These are phyloP conservation scores for Cheirogaleus medius DNA, from an alignment of 2,113 vertebrate species.

Conservation along the genomic window DNA sequence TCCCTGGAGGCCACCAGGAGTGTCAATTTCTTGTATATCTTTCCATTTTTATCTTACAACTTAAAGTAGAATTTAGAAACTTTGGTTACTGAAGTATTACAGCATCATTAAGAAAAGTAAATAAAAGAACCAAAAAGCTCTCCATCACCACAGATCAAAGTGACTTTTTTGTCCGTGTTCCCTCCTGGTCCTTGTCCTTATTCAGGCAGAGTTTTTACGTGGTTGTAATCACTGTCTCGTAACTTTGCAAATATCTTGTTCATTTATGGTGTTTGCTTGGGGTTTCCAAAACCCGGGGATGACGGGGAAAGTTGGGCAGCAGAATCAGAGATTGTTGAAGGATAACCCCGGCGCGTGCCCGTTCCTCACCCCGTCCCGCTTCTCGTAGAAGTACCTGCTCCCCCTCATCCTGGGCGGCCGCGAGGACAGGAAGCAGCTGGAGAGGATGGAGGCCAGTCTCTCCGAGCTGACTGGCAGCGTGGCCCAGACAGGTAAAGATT, in stretches of 20 bases:
- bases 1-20: neutral
- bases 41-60: neutral
- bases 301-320: neutral
- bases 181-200: neutral
- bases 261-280: neutral
- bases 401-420: slow-evolving; percentile 96
- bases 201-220: neutral
- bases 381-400: slow-evolving; percentile 96
- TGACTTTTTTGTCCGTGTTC: neutral
- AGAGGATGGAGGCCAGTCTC: slow-evolving; percentile 96
- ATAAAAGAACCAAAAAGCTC: neutral
- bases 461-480: slow-evolving; percentile 98
- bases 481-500: slow-evolving; percentile 99
- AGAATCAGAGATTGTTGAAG: rapidly evolving
- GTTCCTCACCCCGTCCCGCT: neutral
- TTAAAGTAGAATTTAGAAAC: neutral
- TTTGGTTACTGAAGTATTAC: neutral
- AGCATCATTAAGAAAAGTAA: neutral
- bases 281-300: neutral
- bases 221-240: neutral
- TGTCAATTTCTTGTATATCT: neutral
- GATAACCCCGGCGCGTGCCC: rapidly evolving
- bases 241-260: neutral
- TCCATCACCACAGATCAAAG: neutral
- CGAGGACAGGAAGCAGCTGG: slow-evolving; percentile 99